phyloP scores from a whole-genome alignment of 2,888 invertebrate species.

The Phania funesta region DNA sequence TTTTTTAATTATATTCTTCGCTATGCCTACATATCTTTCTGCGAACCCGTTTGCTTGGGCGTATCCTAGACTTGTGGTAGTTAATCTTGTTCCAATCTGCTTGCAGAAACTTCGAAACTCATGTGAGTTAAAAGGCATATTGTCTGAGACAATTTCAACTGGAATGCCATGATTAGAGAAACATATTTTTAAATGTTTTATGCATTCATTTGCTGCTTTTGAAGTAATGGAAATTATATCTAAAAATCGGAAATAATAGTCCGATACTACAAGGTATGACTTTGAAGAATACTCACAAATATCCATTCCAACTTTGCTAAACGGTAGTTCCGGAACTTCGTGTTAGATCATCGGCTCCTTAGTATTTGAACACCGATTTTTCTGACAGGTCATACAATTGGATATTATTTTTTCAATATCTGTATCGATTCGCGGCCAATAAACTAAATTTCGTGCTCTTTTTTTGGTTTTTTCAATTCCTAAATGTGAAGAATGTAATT shows the following conservation, averaged over 20 bases:
- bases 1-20: conserved; percentile 56
- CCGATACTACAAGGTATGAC: conserved; percentile 43
- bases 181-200: conserved; percentile 53
- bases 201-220: conserved; percentile 63
- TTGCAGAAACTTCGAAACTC: too few relatives aligned
- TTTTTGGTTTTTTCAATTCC: conserved; percentile 71
- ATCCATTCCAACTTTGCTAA: conserved; percentile 33
- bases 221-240: conserved; percentile 59
- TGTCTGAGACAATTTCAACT: too few relatives aligned
- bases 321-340: conserved; percentile 35
- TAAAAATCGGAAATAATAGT: conserved; percentile 61
- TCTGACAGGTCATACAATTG: conserved; percentile 57
- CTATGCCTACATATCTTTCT: too few relatives aligned
- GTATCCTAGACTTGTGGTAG: too few relatives aligned
- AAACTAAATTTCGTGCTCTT: conserved; percentile 67
- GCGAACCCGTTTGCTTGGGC: too few relatives aligned
- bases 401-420: conserved; percentile 66
- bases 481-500: conserved; percentile 67
- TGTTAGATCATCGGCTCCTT: conserved; percentile 58
- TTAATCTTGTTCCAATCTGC: too few relatives aligned
- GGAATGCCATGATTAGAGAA: conserved; percentile 66
- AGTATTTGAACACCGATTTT: conserved; percentile 35
- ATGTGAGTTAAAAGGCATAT: too few relatives aligned
- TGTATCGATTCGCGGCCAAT: conserved; percentile 69
- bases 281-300: conserved; percentile 56